phyloP scores from a whole-genome alignment of 2,113 vertebrate genomes.

The Neolamprologus falcicula region DNA sequence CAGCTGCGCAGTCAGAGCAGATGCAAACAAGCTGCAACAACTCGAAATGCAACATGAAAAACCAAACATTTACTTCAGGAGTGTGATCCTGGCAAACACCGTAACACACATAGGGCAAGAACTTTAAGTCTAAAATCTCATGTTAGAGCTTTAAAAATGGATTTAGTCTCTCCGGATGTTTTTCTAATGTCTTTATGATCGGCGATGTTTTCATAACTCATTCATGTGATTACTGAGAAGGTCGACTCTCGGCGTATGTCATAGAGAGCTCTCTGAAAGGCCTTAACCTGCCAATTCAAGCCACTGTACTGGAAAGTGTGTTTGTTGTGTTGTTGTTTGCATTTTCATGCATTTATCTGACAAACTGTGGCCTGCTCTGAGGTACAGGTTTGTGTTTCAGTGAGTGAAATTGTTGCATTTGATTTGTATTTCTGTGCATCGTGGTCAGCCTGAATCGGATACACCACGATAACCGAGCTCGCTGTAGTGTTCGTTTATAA shows the following conservation, averaged over 20 bases:
- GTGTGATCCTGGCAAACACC: not conserved
- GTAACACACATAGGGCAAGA: not conserved
- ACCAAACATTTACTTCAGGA: not conserved
- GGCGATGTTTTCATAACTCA: not conserved
- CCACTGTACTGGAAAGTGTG: not conserved
- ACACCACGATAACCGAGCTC: not conserved
- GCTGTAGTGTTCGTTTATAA: not conserved
- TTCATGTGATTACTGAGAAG: not conserved
- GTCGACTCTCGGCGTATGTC: not conserved
- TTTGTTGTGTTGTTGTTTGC: not conserved
- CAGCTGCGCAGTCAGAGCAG: not conserved
- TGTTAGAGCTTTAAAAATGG: not conserved
- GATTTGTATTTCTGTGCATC: not conserved
- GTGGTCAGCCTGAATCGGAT: not conserved
- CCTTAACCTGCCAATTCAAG: not conserved
- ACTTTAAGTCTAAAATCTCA: not conserved
- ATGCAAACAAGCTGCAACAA: not conserved
- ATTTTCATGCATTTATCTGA: not conserved
- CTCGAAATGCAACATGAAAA: not conserved
- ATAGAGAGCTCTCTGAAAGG: not conserved
- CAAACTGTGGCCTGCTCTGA: not conserved
- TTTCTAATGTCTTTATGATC: not conserved
- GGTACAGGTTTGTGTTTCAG: not conserved
- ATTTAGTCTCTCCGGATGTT: not conserved
- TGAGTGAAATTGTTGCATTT: not conserved